Conservation (phyloP, 2,888 invertebrate species). For the Liposcelis brunnea region DNA sequence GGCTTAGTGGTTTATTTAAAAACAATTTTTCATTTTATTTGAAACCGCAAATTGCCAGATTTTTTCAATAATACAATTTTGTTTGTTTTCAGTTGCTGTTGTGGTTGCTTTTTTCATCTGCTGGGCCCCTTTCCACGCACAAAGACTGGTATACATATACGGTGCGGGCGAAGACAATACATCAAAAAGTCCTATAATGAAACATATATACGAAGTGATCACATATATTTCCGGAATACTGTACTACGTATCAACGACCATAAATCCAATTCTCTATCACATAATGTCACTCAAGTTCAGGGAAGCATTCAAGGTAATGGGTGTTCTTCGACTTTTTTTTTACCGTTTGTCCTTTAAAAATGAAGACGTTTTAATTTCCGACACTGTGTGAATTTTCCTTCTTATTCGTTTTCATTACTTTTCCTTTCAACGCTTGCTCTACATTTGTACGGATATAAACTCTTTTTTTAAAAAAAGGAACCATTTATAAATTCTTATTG, state of each 20-base stretch:
- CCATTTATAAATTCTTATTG: too few relatives aligned
- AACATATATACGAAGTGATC: slow-evolving; percentile 45
- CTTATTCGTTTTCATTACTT: slow-evolving; percentile 18
- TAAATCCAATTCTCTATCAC: slow-evolving; percentile 86
- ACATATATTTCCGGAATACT: slow-evolving; percentile 76
- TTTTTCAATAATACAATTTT: too few relatives aligned
- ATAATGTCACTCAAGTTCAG: slow-evolving; percentile 90
- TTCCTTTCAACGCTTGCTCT: too few relatives aligned
- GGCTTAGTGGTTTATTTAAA: too few relatives aligned
- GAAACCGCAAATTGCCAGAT: too few relatives aligned
- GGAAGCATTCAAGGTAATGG: slow-evolving; percentile 73
- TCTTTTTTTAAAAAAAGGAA: too few relatives aligned
- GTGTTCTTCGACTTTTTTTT: slow-evolving; percentile 4
- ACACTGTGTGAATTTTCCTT: neutral
- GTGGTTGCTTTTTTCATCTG: slow-evolving; percentile 81
- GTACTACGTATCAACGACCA: slow-evolving; percentile 81
- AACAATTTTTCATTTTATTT: too few relatives aligned
- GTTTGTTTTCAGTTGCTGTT: slow-evolving; percentile 67
- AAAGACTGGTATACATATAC: slow-evolving; percentile 66
- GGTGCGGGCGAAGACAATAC: slow-evolving; percentile 31
- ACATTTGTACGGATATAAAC: too few relatives aligned
- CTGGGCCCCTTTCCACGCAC: slow-evolving; percentile 88
- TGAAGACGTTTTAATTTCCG: slow-evolving; percentile 19
- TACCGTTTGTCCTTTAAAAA: slow-evolving; percentile 15
- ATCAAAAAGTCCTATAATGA: slow-evolving; percentile 28